Conservation (phyloP, 2,113 vertebrate genomes). For the Trochalopteron elliotii region DNA sequence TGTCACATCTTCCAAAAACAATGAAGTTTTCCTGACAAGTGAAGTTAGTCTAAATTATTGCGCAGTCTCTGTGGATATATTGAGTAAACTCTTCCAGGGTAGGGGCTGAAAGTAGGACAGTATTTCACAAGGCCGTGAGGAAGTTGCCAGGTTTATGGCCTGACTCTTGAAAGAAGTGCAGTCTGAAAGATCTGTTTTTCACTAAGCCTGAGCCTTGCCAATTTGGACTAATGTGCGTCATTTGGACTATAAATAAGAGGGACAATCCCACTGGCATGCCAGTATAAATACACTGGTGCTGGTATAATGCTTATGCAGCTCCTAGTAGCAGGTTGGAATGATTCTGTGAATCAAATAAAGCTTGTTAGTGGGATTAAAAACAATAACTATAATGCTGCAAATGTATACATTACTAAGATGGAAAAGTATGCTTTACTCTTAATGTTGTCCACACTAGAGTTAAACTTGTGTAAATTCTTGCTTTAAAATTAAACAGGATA, state of each 20-base stretch:
- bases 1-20: not conserved
- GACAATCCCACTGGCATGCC: not conserved
- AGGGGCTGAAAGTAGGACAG: not conserved
- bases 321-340: not conserved
- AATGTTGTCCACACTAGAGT: not conserved
- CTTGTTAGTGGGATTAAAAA: not conserved
- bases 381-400: not conserved
- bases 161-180: not conserved
- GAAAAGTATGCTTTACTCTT: not conserved
- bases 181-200: not conserved
- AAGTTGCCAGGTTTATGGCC: constrained; percentile 4
- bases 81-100: not conserved
- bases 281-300: not conserved
- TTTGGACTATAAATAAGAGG: not conserved
- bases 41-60: not conserved
- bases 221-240: not conserved
- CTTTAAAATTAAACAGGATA: not conserved
- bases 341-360: not conserved
- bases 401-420: not conserved
- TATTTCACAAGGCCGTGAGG: not conserved
- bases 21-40: constrained; percentile 6
- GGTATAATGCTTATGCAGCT: not conserved
- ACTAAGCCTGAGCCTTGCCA: not conserved
- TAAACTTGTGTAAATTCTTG: not conserved
- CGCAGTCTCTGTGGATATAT: not conserved